These are phyloP conservation scores for Strigamia maritima DNA, from an alignment of 2,888 invertebrate genomes.

Conservation along the genomic window DNA sequence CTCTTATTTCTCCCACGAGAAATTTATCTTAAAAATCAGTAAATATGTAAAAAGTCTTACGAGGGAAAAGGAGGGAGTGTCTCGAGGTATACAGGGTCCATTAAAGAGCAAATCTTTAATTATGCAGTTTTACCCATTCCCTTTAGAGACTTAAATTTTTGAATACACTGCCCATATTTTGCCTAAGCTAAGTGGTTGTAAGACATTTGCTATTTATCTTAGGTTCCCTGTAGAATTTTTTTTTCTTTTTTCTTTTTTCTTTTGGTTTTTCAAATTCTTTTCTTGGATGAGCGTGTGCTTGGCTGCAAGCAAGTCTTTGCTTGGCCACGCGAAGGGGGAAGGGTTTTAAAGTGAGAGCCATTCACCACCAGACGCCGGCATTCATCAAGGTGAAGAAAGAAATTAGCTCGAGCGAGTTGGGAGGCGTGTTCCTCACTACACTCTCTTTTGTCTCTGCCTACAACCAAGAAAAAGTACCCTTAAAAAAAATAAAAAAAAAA, in stretches of 20 bases:
- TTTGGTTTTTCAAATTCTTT: background rate
- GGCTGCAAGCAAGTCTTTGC: conserved; percentile 15
- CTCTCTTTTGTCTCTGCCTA: background rate
- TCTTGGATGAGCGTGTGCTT: background rate
- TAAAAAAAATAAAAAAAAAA: background rate
- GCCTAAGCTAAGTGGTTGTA: background rate
- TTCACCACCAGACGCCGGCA: conserved; percentile 23
- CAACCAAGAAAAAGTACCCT: too few species aligned
- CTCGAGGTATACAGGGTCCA: background rate
- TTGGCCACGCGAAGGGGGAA: conserved; percentile 15
- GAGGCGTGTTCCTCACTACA: conserved; percentile 1
- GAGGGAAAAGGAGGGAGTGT: too few species aligned
- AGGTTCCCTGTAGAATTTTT: background rate
- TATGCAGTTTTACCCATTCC: conserved; percentile 1
- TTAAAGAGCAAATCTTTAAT: background rate
- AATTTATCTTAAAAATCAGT: background rate
- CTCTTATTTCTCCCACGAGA: background rate
- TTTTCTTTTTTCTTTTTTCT: background rate
- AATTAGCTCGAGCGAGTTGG: conserved; percentile 23
- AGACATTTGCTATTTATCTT: conserved; percentile 9
- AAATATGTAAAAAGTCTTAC: background rate
- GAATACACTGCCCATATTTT: background rate
- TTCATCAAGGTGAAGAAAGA: conserved; percentile 23
- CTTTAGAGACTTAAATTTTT: background rate
- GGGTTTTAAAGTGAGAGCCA: conserved; percentile 8